Base-by-base conservation (phyloP, 2,797 vertebrate genomes). In the Siniperca undulata region DNA sequence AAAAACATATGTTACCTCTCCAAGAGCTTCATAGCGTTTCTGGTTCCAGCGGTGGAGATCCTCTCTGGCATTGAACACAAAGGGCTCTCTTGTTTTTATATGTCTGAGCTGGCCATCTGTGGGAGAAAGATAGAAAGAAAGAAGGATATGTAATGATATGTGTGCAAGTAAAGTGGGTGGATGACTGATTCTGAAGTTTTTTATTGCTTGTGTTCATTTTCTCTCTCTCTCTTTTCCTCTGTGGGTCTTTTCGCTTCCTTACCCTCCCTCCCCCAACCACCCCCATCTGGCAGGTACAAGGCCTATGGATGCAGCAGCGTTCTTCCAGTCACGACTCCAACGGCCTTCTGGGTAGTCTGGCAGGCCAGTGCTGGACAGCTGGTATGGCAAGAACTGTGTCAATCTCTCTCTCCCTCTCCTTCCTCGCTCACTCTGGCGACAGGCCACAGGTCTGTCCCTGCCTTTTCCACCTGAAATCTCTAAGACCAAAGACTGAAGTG, bases 11-110 rank as follows among this genome's bases (percentile, higher is more conserved):
- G 12, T 83, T 97, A 99, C 98, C 97, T 99, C 98, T 95, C 98
- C 98, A 42, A 99, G 97, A 71, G 98, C 98, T 94, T 99, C 98
- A 27, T 99, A 99, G 84, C 98, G 96, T 88, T 99, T 99, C 92
- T 99, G 98, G 91, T 99, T 99, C 98, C 98, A 99, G 86, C 98
- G 97, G 88, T 99, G 98, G 82, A 99, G 96, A 89, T 98, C 97
- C 95, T 99, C 98, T 85, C 97, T 97, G 86, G 96, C 97, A 90
- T 99, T 99, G 87, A 99, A 99, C 66, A 98, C 95, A 96, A 99
- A 99, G 0, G 97, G 96, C 58, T 99, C 97, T 48, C 97, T 97
- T 38, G 97, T 98, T 94, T 96, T 96, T 70, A 95, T 94, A 90
- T 99, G 98, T 86, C 98, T 97, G 86, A 99, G 95, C 80, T 94